These are phyloP conservation scores for Diceros bicornis DNA, from an alignment of 2,797 vertebrate species.

Conservation along the genomic window DNA sequence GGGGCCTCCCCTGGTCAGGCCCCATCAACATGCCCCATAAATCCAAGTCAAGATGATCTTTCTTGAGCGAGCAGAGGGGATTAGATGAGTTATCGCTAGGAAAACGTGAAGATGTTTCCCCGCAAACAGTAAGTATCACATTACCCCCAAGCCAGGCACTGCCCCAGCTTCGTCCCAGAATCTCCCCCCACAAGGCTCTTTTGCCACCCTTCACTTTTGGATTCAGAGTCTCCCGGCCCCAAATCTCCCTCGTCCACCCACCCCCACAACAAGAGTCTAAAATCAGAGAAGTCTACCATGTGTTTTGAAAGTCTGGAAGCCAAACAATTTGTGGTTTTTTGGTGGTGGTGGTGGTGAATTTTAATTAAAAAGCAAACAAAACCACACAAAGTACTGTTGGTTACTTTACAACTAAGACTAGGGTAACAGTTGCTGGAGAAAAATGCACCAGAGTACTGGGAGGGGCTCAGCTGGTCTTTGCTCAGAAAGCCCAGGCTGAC, in stretches of 20 bases:
- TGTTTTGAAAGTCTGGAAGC: slow-evolving; percentile 26
- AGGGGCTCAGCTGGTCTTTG: background rate
- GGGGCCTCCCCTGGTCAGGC: background rate
- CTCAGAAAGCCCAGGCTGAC: slow-evolving; percentile 58
- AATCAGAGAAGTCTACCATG: background rate
- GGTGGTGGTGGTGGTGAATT: background rate
- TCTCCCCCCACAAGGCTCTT: background rate
- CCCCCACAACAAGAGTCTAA: background rate
- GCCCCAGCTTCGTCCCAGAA: background rate
- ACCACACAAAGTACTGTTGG: background rate
- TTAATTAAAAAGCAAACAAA: slow-evolving; percentile 46
- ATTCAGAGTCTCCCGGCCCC: background rate
- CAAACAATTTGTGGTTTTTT: background rate
- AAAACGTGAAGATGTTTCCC: background rate
- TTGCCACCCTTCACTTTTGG: background rate
- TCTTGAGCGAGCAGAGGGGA: background rate
- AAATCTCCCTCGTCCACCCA: no score
- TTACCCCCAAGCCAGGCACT: background rate
- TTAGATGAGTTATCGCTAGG: slow-evolving; percentile 14
- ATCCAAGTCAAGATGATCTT: background rate
- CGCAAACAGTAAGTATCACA: background rate
- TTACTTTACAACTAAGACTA: slow-evolving; percentile 18
- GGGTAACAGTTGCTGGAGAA: slow-evolving; percentile 21
- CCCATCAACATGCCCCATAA: background rate
- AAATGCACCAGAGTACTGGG: background rate